These are phyloP conservation scores for Spinibarbus caldwelli DNA, from an alignment of 2,797 vertebrate species.

Conservation along the genomic window DNA sequence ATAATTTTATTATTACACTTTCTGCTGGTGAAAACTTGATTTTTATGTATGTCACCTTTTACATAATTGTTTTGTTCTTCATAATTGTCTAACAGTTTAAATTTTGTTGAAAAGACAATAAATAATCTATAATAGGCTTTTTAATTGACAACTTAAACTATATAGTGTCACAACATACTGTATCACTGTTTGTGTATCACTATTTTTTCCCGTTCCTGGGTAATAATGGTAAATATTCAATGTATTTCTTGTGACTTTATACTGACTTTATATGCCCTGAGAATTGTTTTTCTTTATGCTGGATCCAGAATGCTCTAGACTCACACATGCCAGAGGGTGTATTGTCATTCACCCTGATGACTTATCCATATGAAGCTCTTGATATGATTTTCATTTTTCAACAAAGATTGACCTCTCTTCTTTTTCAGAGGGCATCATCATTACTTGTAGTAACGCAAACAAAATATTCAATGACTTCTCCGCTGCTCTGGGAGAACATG, in stretches of 20 bases:
- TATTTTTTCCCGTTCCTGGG: neutral
- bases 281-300: slow-evolving; percentile 6
- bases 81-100: neutral
- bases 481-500: neutral
- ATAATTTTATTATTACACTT: neutral
- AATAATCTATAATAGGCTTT: no score
- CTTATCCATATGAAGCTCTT: neutral
- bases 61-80: neutral
- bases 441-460: neutral
- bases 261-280: no score
- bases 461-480: slow-evolving; percentile 8
- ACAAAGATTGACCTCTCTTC: neutral
- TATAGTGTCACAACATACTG: neutral
- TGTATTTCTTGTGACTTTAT: neutral
- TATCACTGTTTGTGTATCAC: neutral
- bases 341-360: neutral
- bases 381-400: neutral
- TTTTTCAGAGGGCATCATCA: neutral
- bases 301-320: neutral
- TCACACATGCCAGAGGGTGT: neutral
- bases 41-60: no score
- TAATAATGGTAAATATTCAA: neutral
- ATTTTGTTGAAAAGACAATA: no score
- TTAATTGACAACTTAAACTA: neutral
- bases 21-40: neutral